Conservation (phyloP, 2,888 invertebrate genomes). For the Melanchra persicariae region DNA sequence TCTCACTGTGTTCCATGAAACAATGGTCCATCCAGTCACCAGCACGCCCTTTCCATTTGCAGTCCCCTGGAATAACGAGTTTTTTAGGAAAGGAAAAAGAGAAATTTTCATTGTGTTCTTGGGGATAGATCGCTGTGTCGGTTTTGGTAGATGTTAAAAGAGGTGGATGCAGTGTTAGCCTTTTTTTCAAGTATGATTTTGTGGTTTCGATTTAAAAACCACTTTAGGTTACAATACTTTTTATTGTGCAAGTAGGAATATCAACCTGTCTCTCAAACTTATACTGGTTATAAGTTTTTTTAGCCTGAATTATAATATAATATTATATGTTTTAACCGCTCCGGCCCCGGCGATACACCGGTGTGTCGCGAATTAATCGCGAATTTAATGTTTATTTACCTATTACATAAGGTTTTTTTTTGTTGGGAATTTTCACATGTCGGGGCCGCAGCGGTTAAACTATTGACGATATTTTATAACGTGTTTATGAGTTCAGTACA, state of each 20-base stretch:
- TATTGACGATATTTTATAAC: no score
- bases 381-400: no score
- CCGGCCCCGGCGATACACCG: no score
- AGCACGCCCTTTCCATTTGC: constrained; percentile 91
- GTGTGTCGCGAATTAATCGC: no score
- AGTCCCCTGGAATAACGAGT: constrained; percentile 81
- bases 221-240: neutral
- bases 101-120: constrained; percentile 27
- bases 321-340: no score
- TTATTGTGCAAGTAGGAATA: neutral
- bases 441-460: no score
- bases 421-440: no score
- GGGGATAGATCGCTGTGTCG: constrained; percentile 17
- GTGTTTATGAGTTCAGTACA: no score
- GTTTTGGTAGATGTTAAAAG: constrained; percentile 12
- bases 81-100: constrained; percentile 25
- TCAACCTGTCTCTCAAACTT: neutral
- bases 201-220: neutral
- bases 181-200: neutral
- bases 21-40: constrained; percentile 92
- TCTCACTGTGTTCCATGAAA: constrained; percentile 87
- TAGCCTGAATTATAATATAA: no score
- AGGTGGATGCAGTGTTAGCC: constrained; percentile 1
- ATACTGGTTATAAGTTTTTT: no score
- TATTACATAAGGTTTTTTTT: no score